phyloP scores from a whole-genome alignment of 2,113 vertebrate genomes.

The Coturnix japonica region DNA sequence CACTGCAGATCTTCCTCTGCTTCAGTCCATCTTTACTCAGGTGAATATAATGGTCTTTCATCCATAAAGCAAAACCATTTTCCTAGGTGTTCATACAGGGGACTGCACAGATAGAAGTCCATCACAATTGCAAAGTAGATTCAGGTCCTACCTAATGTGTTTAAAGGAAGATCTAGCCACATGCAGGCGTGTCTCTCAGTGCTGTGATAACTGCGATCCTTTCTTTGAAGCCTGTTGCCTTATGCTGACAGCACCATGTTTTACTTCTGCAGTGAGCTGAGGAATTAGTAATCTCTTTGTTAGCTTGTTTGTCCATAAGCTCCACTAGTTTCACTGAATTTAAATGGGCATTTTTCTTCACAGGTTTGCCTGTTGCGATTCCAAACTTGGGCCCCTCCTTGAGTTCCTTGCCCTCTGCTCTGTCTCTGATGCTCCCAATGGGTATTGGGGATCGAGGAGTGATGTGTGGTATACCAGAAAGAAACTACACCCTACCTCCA shows the following conservation, averaged over 20 bases:
- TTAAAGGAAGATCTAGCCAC: not conserved
- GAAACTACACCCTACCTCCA: conserved; percentile 95
- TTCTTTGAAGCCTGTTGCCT: not conserved
- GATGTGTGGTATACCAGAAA: conserved; percentile 97
- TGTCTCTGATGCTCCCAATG: conserved; percentile 99
- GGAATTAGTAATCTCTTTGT: not conserved
- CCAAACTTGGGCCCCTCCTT: conserved; percentile 94
- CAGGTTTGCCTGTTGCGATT: conserved; percentile 96
- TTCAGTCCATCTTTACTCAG: not conserved
- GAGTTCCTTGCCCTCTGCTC: conserved; percentile 93
- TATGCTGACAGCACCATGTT: not conserved
- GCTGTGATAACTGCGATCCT: not conserved
- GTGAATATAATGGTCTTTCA: not conserved
- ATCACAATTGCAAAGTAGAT: not conserved
- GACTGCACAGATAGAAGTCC: not conserved
- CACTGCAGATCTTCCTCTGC: not conserved
- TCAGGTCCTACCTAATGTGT: not conserved
- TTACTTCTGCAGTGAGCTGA: not conserved
- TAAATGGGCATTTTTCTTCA: conserved; percentile 20
- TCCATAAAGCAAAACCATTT: not conserved
- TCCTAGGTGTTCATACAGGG: not conserved
- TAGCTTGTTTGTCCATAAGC: not conserved
- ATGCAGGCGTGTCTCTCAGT: not conserved
- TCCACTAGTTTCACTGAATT: not conserved
- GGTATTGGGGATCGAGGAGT: conserved; percentile 95